Base-by-base conservation (phyloP, 1,140 invertebrate species). In the Subanguina moxae region DNA sequence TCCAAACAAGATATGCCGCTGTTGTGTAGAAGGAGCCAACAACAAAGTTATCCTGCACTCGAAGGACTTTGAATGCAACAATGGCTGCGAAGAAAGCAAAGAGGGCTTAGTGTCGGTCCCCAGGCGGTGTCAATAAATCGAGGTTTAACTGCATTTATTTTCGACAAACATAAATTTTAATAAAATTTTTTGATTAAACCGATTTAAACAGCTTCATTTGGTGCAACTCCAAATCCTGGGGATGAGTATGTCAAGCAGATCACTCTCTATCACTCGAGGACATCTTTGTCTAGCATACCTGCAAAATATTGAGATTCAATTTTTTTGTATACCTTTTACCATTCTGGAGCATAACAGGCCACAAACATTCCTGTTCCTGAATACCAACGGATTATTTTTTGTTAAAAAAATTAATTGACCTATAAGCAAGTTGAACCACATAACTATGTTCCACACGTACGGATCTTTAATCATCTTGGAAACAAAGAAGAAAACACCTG, bases 341-440 rank as follows among this genome's bases (percentile, higher is more conserved):
- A 81, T 65, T 81, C 79, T 46, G 70, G 62, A 21, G 75, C 73
- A 61, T 82, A 82, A 52, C 70, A 75, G 0, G 74, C 63, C 23
- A 82, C 66, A 52, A 82, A 82, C 70, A 82, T 82, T 42, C 80
- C 80, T 23, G 76, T 76, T 17, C 75, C 75, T 77, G 46, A 27
- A 76, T 7, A 52, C 48, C 65, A 25, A 3, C 19, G 21, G 27
- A 61, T 32, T 61, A 21, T n/a, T 25, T 30, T 43, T 19, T 30
- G 28, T 30, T 5, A 32, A 5, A 25, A 32, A 13, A 8, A 7
- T n/a, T 7, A 61, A 61, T 21, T 5, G 63, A 70, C 80, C 80
- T 57, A 82, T 80, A n/a, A 82, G 62, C 15, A 82, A 64, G 67
- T 82, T 82, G 65, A 80, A 82, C 76, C 76, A 82, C 21, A 82